These are phyloP conservation scores for Clarias gariepinus DNA, from an alignment of 2,113 vertebrate species.

Conservation along the genomic window DNA sequence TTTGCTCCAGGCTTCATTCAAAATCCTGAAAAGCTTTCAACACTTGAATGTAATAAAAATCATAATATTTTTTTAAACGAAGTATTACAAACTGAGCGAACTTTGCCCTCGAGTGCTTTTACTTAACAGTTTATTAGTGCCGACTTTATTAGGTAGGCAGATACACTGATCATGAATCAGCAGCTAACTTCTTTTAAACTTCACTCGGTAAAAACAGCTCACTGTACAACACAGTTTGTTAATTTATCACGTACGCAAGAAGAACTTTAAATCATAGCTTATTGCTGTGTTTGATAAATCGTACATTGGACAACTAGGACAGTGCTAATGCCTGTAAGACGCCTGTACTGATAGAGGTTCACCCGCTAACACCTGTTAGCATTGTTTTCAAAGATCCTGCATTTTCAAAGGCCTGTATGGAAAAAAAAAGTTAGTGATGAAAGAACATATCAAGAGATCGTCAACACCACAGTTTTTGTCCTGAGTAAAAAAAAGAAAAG, in stretches of 20 bases:
- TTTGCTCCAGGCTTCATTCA: conserved; percentile 19
- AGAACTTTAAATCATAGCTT: not conserved
- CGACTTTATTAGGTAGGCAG: not conserved
- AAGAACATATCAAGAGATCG: not conserved
- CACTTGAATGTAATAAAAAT: not conserved
- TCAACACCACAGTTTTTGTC: too few species aligned
- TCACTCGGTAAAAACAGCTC: not conserved
- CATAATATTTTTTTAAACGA: not conserved
- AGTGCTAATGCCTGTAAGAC: too few species aligned
- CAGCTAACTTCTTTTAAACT: not conserved
- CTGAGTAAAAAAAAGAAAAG: too few species aligned
- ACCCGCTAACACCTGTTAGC: not conserved
- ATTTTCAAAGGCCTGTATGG: too few species aligned
- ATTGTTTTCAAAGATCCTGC: not conserved
- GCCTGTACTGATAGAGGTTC: too few species aligned
- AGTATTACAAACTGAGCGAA: conserved; percentile 1
- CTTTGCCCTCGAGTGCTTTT: not conserved
- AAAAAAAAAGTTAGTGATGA: too few species aligned
- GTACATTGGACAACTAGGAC: not conserved
- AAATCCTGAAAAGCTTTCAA: conserved; percentile 4
- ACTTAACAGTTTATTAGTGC: not conserved
- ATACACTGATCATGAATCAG: not conserved
- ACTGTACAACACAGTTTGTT: too few species aligned
- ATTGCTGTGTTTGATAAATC: not conserved
- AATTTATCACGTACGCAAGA: too few species aligned